phyloP scores from a whole-genome alignment of 2,888 invertebrate species.

The Deroplatys truncata region DNA sequence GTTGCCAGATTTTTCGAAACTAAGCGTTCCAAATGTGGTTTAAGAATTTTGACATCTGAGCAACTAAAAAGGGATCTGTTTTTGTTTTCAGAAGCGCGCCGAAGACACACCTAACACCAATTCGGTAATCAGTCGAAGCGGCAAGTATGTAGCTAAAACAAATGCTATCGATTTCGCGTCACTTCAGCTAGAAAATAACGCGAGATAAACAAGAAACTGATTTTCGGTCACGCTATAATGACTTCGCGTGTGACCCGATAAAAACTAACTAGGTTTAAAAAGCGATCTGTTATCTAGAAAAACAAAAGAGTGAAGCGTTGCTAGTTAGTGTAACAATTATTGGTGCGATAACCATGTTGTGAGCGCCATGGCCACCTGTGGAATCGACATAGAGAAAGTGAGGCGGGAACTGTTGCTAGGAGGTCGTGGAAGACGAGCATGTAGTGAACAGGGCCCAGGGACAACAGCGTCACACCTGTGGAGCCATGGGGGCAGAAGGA shows the following conservation, averaged over 20 bases:
- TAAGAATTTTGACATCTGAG: no score
- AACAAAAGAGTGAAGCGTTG: background rate
- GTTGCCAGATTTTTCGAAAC: background rate
- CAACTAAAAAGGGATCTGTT: background rate
- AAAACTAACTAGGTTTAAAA: no score
- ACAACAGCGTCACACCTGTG: constrained; percentile 38
- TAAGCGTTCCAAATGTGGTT: no score
- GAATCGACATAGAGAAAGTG: constrained; percentile 35
- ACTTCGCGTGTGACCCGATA: no score
- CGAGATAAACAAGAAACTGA: no score
- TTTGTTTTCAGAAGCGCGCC: background rate
- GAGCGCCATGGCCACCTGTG: constrained; percentile 36
- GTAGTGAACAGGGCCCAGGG: constrained; percentile 65
- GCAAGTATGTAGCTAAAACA: background rate
- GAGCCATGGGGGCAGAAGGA: constrained; percentile 45
- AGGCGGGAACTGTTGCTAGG: constrained; percentile 51
- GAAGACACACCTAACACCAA: background rate
- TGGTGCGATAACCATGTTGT: background rate
- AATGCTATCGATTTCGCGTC: background rate
- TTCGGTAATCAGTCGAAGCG: no score
- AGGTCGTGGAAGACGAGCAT: constrained; percentile 57
- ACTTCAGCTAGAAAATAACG: no score
- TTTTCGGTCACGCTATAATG: background rate
- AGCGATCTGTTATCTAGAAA: no score
- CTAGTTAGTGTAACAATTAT: background rate